These are phyloP conservation scores for Theropithecus gelada DNA, from an alignment of 2,113 vertebrate genomes.

Conservation along the genomic window DNA sequence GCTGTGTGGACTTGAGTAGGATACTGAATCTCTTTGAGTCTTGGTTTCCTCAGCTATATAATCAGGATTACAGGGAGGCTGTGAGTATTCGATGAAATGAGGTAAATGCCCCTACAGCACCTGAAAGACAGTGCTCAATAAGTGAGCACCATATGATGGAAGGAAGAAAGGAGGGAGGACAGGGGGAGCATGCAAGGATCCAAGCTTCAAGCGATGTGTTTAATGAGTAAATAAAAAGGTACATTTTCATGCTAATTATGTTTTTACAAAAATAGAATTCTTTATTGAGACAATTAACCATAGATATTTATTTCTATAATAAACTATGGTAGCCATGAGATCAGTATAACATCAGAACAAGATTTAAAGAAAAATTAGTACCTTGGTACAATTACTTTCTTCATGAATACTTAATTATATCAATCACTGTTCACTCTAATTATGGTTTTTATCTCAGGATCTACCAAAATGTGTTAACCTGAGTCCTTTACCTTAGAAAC, in stretches of 20 bases:
- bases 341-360: conserved; percentile 4
- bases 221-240: neutral
- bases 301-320: neutral
- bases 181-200: too few species aligned
- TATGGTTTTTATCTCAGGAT: neutral
- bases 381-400: neutral
- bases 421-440: neutral
- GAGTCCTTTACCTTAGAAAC: neutral
- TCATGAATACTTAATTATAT: neutral
- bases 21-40: neutral
- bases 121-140: neutral
- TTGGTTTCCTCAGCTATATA: neutral
- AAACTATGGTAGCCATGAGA: conserved; percentile 23
- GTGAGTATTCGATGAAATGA: neutral
- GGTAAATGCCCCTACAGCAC: neutral
- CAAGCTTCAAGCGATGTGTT: neutral
- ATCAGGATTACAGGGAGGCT: neutral
- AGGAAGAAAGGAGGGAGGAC: neutral
- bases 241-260: neutral
- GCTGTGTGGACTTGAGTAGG: neutral
- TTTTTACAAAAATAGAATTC: neutral
- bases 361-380: conserved; percentile 33
- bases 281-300: neutral
- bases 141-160: neutral
- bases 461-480: neutral